Conservation (phyloP, 1,140 invertebrate species). For the Drosophila mayri region DNA sequence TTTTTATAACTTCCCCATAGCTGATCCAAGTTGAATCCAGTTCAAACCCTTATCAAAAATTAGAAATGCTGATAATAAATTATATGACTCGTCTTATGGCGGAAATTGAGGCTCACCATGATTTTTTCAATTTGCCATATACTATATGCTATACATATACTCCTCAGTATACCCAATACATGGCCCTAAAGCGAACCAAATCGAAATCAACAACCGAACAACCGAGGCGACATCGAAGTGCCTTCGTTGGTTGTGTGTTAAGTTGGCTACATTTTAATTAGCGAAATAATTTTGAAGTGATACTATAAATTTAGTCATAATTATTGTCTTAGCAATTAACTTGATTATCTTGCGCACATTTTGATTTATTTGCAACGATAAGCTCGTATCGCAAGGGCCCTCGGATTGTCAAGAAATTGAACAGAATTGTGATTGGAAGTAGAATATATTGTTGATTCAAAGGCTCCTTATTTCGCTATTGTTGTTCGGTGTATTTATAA, state of each 20-base stretch:
- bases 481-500: constrained; percentile 36
- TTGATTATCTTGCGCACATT: constrained; percentile 72
- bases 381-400: constrained; percentile 31
- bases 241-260: constrained; percentile 23
- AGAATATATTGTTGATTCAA: constrained; percentile 10
- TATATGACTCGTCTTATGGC: constrained; percentile 25
- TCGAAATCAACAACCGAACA: constrained; percentile 31
- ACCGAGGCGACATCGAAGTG: constrained; percentile 19
- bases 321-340: constrained; percentile 80
- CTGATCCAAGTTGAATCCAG: constrained; percentile 25
- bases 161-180: not conserved
- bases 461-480: constrained; percentile 2
- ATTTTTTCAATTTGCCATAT: constrained; percentile 49
- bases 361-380: constrained; percentile 75
- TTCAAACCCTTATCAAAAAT: constrained; percentile 26
- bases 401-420: constrained; percentile 30
- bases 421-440: constrained; percentile 30
- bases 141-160: not conserved
- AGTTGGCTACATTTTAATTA: constrained; percentile 78
- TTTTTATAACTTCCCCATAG: not conserved
- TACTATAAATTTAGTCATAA: constrained; percentile 82
- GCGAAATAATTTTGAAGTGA: constrained; percentile 80
- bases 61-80: constrained; percentile 33
- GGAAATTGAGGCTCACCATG: constrained; percentile 51
- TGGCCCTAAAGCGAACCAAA: constrained; percentile 11